A percentile compares a stretch with the other conserved stretches of the same genome.
phyloP scores from a whole-genome alignment of 2,797 vertebrate species.

The Acrossocheilus fasciatus region DNA sequence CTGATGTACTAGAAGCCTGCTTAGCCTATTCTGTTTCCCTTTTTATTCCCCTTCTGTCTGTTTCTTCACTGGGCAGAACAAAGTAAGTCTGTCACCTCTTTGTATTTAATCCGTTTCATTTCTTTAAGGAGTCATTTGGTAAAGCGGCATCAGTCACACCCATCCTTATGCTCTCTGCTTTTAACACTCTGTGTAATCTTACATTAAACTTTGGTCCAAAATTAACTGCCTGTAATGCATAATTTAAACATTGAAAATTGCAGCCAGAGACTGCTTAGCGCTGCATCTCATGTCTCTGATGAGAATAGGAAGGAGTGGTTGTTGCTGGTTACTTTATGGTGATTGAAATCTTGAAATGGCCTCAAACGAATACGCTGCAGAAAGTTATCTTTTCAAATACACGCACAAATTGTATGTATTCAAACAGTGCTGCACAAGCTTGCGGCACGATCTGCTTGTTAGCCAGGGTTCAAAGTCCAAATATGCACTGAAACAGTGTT shows the following conservation, averaged over 20 bases:
- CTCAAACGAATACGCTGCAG: too few species aligned
- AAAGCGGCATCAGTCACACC: slow-evolving; percentile 19
- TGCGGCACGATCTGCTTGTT: too few species aligned
- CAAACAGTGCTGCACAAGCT: too few species aligned
- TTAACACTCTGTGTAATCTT: slow-evolving; percentile 3
- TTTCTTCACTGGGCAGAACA: slow-evolving; percentile 77
- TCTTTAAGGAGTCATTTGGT: slow-evolving; percentile 28
- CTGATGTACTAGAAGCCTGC: slow-evolving; percentile 22
- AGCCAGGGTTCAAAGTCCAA: too few species aligned
- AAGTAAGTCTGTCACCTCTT: slow-evolving; percentile 75
- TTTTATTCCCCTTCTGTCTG: slow-evolving; percentile 53
- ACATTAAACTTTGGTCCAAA: slow-evolving; percentile 4
- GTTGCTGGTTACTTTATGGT: too few species aligned
- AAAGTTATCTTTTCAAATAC: too few species aligned
- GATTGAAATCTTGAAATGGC: too few species aligned
- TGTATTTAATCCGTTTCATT: slow-evolving; percentile 1
- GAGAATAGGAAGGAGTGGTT: too few species aligned
- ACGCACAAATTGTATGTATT: too few species aligned
- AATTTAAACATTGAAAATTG: not conserved
- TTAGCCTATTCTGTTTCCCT: slow-evolving; percentile 46
- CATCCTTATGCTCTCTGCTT: not conserved
- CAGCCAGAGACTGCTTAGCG: too few species aligned
- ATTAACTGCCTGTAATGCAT: not conserved
- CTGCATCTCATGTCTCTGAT: too few species aligned
- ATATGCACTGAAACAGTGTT: too few species aligned